Percentiles rank a stretch among this genome's conserved stretches.
phyloP scores from a whole-genome alignment of 2,797 vertebrate genomes.

The Lacerta bilineata region DNA sequence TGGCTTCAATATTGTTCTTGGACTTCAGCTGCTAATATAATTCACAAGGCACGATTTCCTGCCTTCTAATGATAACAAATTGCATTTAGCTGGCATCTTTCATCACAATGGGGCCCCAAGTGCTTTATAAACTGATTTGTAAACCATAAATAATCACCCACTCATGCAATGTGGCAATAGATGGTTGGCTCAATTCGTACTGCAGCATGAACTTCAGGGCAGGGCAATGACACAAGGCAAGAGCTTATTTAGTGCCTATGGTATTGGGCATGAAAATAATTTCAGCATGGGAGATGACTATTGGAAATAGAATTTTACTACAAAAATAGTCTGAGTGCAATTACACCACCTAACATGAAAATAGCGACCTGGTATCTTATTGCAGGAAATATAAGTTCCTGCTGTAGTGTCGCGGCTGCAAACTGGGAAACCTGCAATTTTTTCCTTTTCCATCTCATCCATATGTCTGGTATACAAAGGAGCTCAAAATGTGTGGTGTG shows the following conservation, averaged over 20 bases:
- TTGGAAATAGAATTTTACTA: not conserved
- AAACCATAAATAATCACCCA: not conserved
- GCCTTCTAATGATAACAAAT: not conserved
- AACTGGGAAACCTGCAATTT: not conserved
- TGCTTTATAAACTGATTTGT: not conserved
- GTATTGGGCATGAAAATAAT: not conserved
- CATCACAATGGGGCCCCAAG: not conserved
- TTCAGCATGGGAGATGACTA: not conserved
- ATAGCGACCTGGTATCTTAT: not conserved
- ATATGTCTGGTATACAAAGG: not conserved
- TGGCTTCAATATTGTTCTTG: not conserved
- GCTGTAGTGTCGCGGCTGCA: too few species aligned
- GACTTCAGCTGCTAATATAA: not conserved
- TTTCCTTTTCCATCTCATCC: not conserved
- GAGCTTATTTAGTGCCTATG: constrained; percentile 2
- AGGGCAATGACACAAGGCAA: not conserved
- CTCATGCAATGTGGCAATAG: not conserved
- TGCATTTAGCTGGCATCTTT: not conserved
- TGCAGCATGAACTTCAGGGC: not conserved
- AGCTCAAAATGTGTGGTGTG: not conserved
- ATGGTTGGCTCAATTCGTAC: not conserved
- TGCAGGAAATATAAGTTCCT: accelerated
- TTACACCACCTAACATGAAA: not conserved
- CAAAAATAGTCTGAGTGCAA: not conserved
- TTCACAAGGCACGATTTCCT: constrained; percentile 1